These are phyloP conservation scores for Helicoverpa zea DNA, from an alignment of 1,140 invertebrate genomes.

Conservation along the genomic window DNA sequence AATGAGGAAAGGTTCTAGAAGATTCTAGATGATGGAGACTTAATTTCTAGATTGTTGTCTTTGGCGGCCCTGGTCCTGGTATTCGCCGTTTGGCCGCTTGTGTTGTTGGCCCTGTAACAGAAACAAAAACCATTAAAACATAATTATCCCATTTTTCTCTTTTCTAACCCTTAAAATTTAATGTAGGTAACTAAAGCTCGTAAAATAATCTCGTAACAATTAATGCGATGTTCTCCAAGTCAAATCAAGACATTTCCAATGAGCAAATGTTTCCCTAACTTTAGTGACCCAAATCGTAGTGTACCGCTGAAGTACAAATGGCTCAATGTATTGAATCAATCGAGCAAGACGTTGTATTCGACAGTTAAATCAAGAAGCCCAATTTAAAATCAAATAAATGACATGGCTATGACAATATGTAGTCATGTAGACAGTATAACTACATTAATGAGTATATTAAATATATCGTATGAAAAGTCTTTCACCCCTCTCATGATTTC, in stretches of 20 bases:
- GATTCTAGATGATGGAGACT: slow-evolving; percentile 29
- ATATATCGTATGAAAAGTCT: too few species aligned
- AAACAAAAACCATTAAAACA: not conserved
- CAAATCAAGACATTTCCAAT: not conserved
- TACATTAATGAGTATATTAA: too few species aligned
- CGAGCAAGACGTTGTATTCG: not conserved
- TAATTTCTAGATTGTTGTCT: slow-evolving; percentile 57
- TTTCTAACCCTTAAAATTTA: too few species aligned
- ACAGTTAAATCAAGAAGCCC: not conserved
- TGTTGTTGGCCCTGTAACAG: slow-evolving; percentile 58
- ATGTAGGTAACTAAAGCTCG: too few species aligned
- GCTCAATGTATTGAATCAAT: slow-evolving; percentile 33
- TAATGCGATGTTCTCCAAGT: not conserved
- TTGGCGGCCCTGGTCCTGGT: slow-evolving; percentile 63
- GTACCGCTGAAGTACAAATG: slow-evolving; percentile 1
- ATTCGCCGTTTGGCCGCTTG: slow-evolving; percentile 61
- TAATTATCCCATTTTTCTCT: not conserved
- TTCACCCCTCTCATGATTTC: too few species aligned
- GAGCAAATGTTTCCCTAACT: slow-evolving; percentile 12
- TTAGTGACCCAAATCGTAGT: not conserved
- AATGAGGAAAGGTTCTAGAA: slow-evolving; percentile 31
- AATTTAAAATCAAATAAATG: not conserved
- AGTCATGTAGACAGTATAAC: too few species aligned
- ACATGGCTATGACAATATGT: too few species aligned
- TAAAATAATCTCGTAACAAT: too few species aligned